Evolutionary conservation across 1,140 invertebrate species (phyloP).

Genomic region (Drosophila pallidifrons): DNA sequence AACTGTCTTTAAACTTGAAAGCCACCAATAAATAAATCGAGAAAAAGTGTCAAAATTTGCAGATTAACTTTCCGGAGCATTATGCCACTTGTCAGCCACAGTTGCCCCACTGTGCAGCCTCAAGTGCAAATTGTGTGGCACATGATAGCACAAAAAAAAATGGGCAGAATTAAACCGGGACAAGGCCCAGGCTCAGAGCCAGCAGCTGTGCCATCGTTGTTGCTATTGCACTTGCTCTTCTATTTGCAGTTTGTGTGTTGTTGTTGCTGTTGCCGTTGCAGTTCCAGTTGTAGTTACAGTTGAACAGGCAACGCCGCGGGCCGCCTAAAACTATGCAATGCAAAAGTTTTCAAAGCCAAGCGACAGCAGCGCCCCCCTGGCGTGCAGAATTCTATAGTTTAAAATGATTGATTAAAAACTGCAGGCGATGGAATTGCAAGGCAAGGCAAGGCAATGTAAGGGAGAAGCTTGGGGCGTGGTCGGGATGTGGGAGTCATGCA

Average conservation of each 20-base stretch:
- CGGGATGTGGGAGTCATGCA: slow-evolving; percentile 52
- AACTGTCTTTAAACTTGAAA: no score
- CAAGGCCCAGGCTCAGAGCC: slow-evolving; percentile 56
- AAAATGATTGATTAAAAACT: slow-evolving; percentile 81
- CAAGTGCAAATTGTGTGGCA: slow-evolving; percentile 54
- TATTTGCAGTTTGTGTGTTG: not conserved
- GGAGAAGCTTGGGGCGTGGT: slow-evolving; percentile 58
- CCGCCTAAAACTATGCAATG: slow-evolving; percentile 76
- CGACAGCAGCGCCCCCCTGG: slow-evolving; percentile 54
- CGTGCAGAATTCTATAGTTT: slow-evolving; percentile 61
- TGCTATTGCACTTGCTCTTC: not conserved
- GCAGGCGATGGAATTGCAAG: slow-evolving; percentile 21
- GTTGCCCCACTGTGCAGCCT: slow-evolving; percentile 37
- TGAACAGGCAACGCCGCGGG: slow-evolving; percentile 58
- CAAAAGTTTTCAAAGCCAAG: slow-evolving; percentile 77
- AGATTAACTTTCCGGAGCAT: no score
- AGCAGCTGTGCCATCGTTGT: slow-evolving; percentile 34
- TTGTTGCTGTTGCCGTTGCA: slow-evolving; percentile 8
- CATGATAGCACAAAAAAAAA: slow-evolving; percentile 59
- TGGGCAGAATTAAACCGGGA: slow-evolving; percentile 62
- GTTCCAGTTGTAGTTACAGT: slow-evolving; percentile 62
- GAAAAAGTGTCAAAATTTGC: no score
- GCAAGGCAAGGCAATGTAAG: slow-evolving; percentile 14
- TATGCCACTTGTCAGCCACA: no score
- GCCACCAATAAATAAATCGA: no score